A percentile compares a stretch with the other conserved stretches of the same genome.
Conservation (phyloP, 2,797 vertebrate genomes). For the Mormyrus hasselquistii region DNA sequence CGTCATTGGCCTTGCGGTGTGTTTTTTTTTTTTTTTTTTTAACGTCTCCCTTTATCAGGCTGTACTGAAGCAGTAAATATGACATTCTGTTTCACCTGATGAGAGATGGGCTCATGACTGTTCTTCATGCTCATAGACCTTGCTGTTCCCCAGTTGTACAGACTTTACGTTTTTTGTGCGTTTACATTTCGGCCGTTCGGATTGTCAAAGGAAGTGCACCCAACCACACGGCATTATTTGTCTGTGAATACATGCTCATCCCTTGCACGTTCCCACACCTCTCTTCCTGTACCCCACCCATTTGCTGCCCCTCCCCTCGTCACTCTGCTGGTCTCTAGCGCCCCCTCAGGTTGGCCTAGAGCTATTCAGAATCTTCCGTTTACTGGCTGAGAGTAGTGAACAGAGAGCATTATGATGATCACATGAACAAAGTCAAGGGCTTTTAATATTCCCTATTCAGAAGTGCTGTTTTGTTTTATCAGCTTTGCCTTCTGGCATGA, state of each 20-base stretch:
- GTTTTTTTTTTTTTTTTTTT: background rate
- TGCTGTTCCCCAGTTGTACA: background rate
- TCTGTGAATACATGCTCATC: background rate
- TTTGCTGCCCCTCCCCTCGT: background rate
- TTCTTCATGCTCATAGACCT: background rate
- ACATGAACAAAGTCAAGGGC: background rate
- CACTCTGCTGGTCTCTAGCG: background rate
- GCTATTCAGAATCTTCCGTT: background rate
- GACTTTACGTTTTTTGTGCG: background rate
- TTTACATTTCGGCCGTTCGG: background rate
- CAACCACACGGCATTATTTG: constrained; percentile 44
- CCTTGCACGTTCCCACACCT: background rate
- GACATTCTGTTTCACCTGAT: background rate
- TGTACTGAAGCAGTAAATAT: background rate
- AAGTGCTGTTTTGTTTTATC: background rate
- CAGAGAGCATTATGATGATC: background rate
- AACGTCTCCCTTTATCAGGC: background rate
- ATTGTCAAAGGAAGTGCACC: constrained; percentile 63
- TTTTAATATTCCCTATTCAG: background rate
- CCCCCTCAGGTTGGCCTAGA: background rate
- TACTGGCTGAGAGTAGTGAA: background rate
- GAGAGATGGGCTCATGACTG: background rate
- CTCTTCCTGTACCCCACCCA: background rate
- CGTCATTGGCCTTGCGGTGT: background rate
- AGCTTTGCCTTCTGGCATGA: background rate